Evolutionary conservation across 1,140 invertebrate species (phyloP).

Genomic region (Drosophila oshimai): DNA sequence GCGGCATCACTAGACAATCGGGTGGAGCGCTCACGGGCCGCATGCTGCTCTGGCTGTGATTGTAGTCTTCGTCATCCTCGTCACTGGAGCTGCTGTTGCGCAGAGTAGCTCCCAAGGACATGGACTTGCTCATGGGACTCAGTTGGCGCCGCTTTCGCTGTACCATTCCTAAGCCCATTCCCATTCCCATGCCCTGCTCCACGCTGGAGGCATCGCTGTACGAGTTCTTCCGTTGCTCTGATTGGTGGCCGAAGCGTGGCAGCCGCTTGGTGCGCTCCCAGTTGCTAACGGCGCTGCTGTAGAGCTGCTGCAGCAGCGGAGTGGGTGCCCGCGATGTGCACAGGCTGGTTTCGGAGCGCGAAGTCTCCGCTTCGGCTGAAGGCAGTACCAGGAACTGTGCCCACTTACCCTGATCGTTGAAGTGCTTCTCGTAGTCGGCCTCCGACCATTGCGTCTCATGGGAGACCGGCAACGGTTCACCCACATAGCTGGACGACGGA

Average conservation of each 20-base stretch:
- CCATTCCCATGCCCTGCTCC: slow-evolving; percentile 21
- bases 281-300: slow-evolving; percentile 84
- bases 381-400: slow-evolving; percentile 67
- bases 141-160: slow-evolving; percentile 24
- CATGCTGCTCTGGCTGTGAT: not conserved
- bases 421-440: slow-evolving; percentile 93
- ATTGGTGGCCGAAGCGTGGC: slow-evolving; percentile 37
- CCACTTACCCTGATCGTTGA: slow-evolving; percentile 90
- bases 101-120: slow-evolving; percentile 44
- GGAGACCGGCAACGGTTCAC: slow-evolving; percentile 80
- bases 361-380: slow-evolving; percentile 71
- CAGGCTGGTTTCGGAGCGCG: slow-evolving; percentile 61
- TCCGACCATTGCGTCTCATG: slow-evolving; percentile 91
- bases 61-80: slow-evolving; percentile 42
- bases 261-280: slow-evolving; percentile 83
- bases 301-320: slow-evolving; percentile 85
- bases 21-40: slow-evolving; percentile 71
- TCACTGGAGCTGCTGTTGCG: slow-evolving; percentile 58
- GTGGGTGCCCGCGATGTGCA: slow-evolving; percentile 77
- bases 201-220: slow-evolving; percentile 59
- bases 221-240: slow-evolving; percentile 31
- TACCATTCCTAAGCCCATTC: not conserved
- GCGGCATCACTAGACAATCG: slow-evolving; percentile 48
- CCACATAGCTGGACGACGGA: slow-evolving; percentile 44
- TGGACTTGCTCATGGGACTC: slow-evolving; percentile 59